Percentiles rank a stretch among this genome's conserved stretches.
Evolutionary conservation across 2,113 vertebrate genomes (phyloP).

Genomic region (Corvus hawaiiensis): DNA sequence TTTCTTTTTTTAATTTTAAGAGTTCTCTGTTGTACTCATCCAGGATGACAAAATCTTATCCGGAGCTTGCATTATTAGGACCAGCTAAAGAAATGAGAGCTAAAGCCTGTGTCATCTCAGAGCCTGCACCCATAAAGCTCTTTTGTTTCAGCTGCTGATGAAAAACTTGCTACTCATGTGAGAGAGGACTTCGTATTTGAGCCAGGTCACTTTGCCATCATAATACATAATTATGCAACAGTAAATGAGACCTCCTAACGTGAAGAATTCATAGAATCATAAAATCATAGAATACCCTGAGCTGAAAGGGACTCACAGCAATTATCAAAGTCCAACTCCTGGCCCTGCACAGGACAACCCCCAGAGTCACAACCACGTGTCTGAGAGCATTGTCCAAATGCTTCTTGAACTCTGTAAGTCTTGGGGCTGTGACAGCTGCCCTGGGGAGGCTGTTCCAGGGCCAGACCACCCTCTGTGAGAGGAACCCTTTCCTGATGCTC

Average conservation of each 20-base stretch:
- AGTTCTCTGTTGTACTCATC: background rate
- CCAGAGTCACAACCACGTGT: background rate
- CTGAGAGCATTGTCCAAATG: background rate
- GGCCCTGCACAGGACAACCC: background rate
- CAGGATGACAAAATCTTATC: background rate
- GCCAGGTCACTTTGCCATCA: background rate
- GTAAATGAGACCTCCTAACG: background rate
- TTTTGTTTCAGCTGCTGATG: background rate
- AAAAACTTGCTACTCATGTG: background rate
- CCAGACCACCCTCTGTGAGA: background rate
- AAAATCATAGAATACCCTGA: background rate
- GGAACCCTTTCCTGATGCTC: background rate
- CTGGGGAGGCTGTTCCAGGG: background rate
- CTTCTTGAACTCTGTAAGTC: background rate
- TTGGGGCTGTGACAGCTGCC: no score
- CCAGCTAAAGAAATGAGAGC: fast-evolving
- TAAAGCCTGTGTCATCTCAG: background rate
- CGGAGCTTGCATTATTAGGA: background rate
- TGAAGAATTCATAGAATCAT: background rate
- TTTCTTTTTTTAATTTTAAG: background rate
- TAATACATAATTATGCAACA: background rate
- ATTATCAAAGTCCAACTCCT: background rate
- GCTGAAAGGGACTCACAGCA: background rate
- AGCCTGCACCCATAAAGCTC: background rate
- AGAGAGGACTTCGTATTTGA: background rate